Evolutionary conservation across 2,888 invertebrate genomes (phyloP).

Genomic region (Monopis laevigella): DNA sequence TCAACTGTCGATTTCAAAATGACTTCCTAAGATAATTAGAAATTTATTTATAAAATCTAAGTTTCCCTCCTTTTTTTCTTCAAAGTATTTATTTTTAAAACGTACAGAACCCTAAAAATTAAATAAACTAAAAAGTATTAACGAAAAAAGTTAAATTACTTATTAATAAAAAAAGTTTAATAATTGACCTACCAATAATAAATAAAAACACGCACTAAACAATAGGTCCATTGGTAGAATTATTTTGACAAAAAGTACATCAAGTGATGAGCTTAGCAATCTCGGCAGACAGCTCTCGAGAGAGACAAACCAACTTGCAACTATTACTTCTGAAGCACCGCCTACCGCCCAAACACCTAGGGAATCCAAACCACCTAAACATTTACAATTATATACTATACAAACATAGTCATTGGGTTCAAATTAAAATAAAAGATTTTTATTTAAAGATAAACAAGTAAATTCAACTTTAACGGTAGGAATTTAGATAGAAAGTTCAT

Average conservation of each 20-base stretch:
- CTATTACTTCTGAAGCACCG: constrained; percentile 13
- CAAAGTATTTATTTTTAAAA: too few relatives aligned
- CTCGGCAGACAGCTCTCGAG: constrained; percentile 1
- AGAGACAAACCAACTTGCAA: constrained; percentile 7
- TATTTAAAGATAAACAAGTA: constrained; percentile 18
- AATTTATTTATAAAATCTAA: too few relatives aligned
- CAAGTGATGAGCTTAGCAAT: constrained; percentile 9
- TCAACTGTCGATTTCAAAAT: too few relatives aligned
- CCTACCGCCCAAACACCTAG: constrained; percentile 15
- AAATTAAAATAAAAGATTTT: constrained; percentile 2
- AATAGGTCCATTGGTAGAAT: constrained; percentile 10
- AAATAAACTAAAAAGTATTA: too few relatives aligned
- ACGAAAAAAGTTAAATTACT: too few relatives aligned
- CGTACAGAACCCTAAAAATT: too few relatives aligned
- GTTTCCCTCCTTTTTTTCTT: too few relatives aligned
- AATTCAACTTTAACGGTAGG: constrained; percentile 24
- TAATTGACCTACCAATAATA: too few relatives aligned
- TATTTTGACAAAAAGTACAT: constrained; percentile 12
- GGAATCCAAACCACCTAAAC: constrained; percentile 11
- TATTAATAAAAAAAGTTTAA: too few relatives aligned
- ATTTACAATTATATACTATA: constrained; percentile 14
- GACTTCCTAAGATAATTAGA: too few relatives aligned
- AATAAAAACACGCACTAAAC: constrained; percentile 7
- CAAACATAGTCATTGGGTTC: neutral
- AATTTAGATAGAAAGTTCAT: constrained; percentile 25